A percentile compares a stretch with the other conserved stretches of the same genome.
phyloP scores from a whole-genome alignment of 1,140 invertebrate species.

The Drosophila repleta region DNA sequence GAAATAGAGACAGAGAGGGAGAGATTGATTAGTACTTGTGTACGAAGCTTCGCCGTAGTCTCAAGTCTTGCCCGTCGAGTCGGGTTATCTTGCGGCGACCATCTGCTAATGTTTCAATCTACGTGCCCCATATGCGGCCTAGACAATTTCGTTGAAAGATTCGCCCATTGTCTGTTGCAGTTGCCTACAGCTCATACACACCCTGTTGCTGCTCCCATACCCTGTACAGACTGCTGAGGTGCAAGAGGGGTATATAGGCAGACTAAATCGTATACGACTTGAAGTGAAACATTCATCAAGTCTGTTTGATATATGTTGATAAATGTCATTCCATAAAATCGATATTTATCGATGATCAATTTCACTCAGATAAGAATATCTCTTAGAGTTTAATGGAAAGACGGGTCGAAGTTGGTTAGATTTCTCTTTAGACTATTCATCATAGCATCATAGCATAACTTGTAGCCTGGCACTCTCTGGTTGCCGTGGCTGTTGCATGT shows the following conservation, averaged over 20 bases:
- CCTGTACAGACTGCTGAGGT: not conserved
- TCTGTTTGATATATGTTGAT: not conserved
- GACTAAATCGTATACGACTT: not conserved
- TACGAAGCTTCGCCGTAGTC: not conserved
- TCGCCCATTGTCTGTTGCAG: constrained; percentile 68
- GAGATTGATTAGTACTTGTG: constrained; percentile 23
- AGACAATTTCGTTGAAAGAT: constrained; percentile 65
- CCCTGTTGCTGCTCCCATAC: constrained; percentile 35
- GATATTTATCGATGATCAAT: not conserved
- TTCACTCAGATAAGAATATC: too few relatives aligned
- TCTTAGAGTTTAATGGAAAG: too few relatives aligned
- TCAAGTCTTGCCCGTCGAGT: not conserved
- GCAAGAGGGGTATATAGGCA: not conserved
- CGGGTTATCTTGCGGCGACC: constrained; percentile 55
- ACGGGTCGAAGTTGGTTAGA: too few relatives aligned
- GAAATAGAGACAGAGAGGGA: constrained; percentile 60
- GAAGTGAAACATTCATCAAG: not conserved
- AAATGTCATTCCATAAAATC: too few relatives aligned
- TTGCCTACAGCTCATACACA: constrained; percentile 70
- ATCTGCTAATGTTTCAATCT: constrained; percentile 83
- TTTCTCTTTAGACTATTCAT: too few relatives aligned
- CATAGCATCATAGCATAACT: too few relatives aligned
- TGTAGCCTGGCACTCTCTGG: too few relatives aligned
- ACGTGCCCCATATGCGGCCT: constrained; percentile 64
- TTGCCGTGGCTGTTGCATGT: constrained; percentile 34